Percentiles rank a stretch among this genome's conserved stretches.
Evolutionary conservation across 2,888 invertebrate species (phyloP).

Genomic region (Idaea straminata): DNA sequence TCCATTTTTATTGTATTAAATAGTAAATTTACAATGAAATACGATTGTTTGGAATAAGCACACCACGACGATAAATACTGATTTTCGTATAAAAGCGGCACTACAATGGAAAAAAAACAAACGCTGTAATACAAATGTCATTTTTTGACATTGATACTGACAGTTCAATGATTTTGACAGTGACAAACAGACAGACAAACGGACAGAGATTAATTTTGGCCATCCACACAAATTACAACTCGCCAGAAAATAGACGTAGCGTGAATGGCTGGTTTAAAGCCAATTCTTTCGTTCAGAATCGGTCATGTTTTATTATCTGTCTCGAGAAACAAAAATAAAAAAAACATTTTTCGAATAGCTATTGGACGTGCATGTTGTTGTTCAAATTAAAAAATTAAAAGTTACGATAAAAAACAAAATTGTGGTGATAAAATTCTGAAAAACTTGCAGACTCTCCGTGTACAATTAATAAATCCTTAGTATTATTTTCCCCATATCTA

Average conservation of each 20-base stretch:
- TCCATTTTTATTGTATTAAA: conserved; percentile 78
- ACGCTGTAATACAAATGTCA: background rate
- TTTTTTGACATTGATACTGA: conserved; percentile 5
- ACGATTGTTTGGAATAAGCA: background rate
- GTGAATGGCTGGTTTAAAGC: background rate
- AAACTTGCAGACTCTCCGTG: background rate
- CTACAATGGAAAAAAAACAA: background rate
- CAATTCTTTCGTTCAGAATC: background rate
- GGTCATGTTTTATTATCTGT: background rate
- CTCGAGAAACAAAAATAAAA: background rate
- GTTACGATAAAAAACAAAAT: background rate
- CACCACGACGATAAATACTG: conserved; percentile 3
- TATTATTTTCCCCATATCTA: background rate
- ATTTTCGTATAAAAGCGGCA: conserved; percentile 21
- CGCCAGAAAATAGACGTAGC: background rate
- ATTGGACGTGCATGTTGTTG: background rate
- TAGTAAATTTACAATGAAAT: conserved; percentile 1
- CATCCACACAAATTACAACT: background rate
- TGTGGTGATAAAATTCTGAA: background rate
- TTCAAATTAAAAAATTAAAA: background rate
- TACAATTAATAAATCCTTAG: background rate
- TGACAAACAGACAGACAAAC: background rate
- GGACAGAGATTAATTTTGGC: background rate
- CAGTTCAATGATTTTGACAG: background rate
- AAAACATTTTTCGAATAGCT: background rate